A percentile compares a stretch with the other conserved stretches of the same genome.
phyloP scores from a whole-genome alignment of 2,888 invertebrate genomes.

The Tipula lateralis region DNA sequence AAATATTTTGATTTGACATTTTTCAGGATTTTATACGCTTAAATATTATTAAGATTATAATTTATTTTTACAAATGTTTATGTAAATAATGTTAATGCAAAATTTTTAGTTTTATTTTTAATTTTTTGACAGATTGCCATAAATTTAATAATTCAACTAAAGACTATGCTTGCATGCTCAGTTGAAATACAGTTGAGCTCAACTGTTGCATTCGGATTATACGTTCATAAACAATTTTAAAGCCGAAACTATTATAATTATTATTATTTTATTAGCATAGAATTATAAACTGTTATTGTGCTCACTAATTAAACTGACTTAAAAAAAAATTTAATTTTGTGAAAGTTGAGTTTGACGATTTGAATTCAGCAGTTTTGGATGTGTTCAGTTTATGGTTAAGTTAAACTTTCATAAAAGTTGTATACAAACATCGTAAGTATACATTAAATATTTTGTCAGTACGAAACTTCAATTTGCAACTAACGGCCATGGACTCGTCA shows the following conservation, averaged over 20 bases:
- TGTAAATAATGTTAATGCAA: not conserved
- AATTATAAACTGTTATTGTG: too few relatives aligned
- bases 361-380: not conserved
- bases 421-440: not conserved
- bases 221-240: too few relatives aligned
- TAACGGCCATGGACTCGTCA: not conserved
- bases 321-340: too few relatives aligned
- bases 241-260: too few relatives aligned
- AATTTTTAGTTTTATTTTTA: not conserved
- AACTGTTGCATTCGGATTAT: too few relatives aligned
- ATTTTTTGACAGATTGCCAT: not conserved
- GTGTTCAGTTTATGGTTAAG: not conserved
- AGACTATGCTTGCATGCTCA: not conserved
- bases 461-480: not conserved
- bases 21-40: not conserved
- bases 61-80: not conserved
- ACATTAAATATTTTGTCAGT: not conserved
- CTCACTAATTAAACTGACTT: too few relatives aligned
- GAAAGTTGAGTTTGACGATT: too few relatives aligned
- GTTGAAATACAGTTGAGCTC: not conserved
- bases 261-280: too few relatives aligned
- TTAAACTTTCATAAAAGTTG: not conserved
- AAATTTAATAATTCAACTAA: not conserved
- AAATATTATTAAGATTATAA: not conserved
- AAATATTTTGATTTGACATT: constrained; percentile 19